Conservation (phyloP, 2,797 vertebrate genomes). For the Staurois parvus region DNA sequence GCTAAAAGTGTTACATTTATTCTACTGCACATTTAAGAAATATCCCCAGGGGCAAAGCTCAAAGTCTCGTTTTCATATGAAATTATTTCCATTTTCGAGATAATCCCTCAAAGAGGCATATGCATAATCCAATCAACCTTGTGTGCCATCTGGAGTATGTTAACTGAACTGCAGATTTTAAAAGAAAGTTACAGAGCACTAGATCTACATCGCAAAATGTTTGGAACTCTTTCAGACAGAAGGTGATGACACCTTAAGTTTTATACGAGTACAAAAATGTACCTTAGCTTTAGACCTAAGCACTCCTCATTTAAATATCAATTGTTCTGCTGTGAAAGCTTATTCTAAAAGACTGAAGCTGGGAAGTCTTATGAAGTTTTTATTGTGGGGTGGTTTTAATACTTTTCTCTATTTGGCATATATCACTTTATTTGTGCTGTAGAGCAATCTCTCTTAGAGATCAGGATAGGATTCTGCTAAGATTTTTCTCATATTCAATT, state of each 20-base stretch:
- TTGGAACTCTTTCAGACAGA: neutral
- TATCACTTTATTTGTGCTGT: conserved; percentile 58
- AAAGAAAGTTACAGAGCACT: conserved; percentile 63
- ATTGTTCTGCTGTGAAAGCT: conserved; percentile 49
- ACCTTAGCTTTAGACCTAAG: conserved; percentile 34
- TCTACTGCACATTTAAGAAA: neutral
- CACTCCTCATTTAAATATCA: conserved; percentile 59
- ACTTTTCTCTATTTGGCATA: conserved; percentile 35
- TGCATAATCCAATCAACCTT: conserved; percentile 75
- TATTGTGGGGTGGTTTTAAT: conserved; percentile 38
- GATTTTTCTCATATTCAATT: conserved; percentile 24
- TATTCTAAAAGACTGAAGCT: neutral
- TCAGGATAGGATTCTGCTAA: conserved; percentile 60
- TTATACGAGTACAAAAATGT: conserved; percentile 45
- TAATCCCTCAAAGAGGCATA: conserved; percentile 68
- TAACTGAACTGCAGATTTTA: conserved; percentile 74
- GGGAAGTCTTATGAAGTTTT: neutral
- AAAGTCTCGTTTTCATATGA: neutral
- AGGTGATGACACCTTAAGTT: conserved; percentile 36
- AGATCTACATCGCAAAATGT: conserved; percentile 63
- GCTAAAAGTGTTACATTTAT: neutral
- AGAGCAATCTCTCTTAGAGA: conserved; percentile 58
- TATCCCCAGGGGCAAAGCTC: conserved; percentile 6
- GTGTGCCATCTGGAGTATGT: conserved; percentile 80
- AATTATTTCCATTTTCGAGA: conserved; percentile 65